Evolutionary conservation across 2,797 vertebrate species (phyloP).

Genomic region (Tokudaia muenninki): DNA sequence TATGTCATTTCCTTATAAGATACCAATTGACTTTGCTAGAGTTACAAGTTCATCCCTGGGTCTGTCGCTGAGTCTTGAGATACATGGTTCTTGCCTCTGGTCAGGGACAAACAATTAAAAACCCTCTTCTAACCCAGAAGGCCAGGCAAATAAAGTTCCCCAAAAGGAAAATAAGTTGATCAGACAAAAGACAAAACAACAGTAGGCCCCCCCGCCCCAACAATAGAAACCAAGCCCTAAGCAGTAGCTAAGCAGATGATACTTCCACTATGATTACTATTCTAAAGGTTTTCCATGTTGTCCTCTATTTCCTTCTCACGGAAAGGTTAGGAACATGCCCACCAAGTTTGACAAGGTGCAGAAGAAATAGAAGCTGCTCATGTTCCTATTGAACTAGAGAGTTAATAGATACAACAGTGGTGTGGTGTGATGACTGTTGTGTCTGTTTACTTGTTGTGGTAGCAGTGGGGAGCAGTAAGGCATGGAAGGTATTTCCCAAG

Average conservation of each 20-base stretch:
- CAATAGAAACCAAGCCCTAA: background rate
- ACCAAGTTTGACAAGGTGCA: background rate
- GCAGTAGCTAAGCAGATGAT: background rate
- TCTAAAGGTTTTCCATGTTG: background rate
- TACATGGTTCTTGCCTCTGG: background rate
- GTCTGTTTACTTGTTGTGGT: background rate
- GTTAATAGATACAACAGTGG: background rate
- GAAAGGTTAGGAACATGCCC: background rate
- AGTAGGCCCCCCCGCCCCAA: background rate
- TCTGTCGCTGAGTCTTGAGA: background rate
- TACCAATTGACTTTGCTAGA: background rate
- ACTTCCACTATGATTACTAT: background rate
- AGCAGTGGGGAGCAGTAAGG: background rate
- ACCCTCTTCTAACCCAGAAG: background rate
- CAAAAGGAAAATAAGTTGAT: constrained; percentile 41
- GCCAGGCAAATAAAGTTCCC: background rate
- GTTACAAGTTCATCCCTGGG: background rate
- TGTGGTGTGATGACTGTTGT: background rate
- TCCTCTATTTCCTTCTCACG: background rate
- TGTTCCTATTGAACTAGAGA: background rate
- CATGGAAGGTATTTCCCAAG: background rate
- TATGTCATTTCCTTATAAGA: background rate
- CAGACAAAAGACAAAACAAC: background rate
- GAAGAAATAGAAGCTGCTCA: background rate
- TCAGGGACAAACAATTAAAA: background rate